Evolutionary conservation across 2,888 invertebrate genomes (phyloP).

Genomic region (Lutraria lutraria): DNA sequence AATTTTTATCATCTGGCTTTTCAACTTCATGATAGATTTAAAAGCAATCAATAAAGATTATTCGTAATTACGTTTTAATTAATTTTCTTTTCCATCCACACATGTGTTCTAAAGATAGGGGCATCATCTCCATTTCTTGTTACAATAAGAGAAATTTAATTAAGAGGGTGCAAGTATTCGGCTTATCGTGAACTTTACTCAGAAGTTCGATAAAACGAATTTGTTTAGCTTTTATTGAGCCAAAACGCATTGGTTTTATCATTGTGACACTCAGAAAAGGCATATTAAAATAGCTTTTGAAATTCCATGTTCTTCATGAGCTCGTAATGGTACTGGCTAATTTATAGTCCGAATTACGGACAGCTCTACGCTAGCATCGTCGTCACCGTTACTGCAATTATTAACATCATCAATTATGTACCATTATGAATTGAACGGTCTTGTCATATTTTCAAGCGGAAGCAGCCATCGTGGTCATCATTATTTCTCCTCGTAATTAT

Average conservation of each 20-base stretch:
- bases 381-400: too few relatives aligned
- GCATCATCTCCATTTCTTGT: slow-evolving; percentile 8
- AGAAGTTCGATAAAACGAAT: slow-evolving; percentile 10
- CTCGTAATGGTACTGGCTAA: too few relatives aligned
- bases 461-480: too few relatives aligned
- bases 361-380: too few relatives aligned
- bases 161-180: slow-evolving; percentile 12
- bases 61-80: slow-evolving; percentile 53
- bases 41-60: slow-evolving; percentile 49
- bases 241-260: neutral
- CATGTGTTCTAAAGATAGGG: slow-evolving; percentile 40
- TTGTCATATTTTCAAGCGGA: too few relatives aligned
- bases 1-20: slow-evolving; percentile 31
- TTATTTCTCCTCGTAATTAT: neutral
- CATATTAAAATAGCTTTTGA: too few relatives aligned
- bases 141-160: slow-evolving; percentile 17
- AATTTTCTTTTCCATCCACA: slow-evolving; percentile 41
- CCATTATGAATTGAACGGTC: too few relatives aligned
- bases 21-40: slow-evolving; percentile 39
- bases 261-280: neutral
- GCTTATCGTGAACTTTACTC: slow-evolving; percentile 4
- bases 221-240: neutral
- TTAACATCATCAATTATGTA: too few relatives aligned
- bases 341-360: too few relatives aligned
- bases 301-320: too few relatives aligned